phyloP scores from a whole-genome alignment of 2,797 vertebrate species.

The Graptemys geographica region DNA sequence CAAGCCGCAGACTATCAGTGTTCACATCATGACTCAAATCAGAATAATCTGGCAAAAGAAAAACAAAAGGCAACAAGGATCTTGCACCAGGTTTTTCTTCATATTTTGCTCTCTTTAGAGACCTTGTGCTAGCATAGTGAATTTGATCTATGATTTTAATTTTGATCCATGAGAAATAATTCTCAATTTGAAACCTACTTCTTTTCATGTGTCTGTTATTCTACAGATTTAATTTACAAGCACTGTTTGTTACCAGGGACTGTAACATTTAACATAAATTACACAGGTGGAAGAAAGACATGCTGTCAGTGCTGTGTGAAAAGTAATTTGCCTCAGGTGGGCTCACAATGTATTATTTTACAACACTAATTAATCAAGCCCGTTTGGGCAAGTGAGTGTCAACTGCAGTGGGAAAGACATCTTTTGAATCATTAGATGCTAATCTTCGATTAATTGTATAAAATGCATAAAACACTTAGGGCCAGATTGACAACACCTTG shows the following conservation, averaged over 20 bases:
- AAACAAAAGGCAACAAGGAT: neutral
- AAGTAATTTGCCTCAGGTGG: slow-evolving; percentile 56
- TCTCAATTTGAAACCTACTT: slow-evolving; percentile 29
- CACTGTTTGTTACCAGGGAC: slow-evolving; percentile 31
- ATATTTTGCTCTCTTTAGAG: neutral
- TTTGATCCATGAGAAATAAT: slow-evolving; percentile 24
- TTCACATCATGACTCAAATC: neutral
- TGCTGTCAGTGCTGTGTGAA: slow-evolving; percentile 31
- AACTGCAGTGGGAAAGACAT: slow-evolving; percentile 44
- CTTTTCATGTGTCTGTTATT: slow-evolving; percentile 49
- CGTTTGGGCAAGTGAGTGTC: slow-evolving; percentile 54
- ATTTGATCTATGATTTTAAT: slow-evolving; percentile 51
- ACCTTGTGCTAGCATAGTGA: neutral
- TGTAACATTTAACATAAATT: slow-evolving; percentile 56
- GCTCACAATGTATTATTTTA: slow-evolving; percentile 48
- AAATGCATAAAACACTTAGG: slow-evolving; percentile 38
- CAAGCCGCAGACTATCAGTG: neutral
- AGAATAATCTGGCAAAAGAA: neutral
- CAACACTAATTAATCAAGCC: slow-evolving; percentile 47
- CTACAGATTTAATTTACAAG: slow-evolving; percentile 45
- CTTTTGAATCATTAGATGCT: slow-evolving; percentile 21
- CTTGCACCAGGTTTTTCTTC: neutral
- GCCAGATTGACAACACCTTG: slow-evolving; percentile 27
- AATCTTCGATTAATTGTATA: slow-evolving; percentile 43
- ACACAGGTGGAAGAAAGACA: slow-evolving; percentile 51